These are phyloP conservation scores for Myoxocephalus aenaeus DNA, from an alignment of 2,797 vertebrate genomes.

Conservation along the genomic window DNA sequence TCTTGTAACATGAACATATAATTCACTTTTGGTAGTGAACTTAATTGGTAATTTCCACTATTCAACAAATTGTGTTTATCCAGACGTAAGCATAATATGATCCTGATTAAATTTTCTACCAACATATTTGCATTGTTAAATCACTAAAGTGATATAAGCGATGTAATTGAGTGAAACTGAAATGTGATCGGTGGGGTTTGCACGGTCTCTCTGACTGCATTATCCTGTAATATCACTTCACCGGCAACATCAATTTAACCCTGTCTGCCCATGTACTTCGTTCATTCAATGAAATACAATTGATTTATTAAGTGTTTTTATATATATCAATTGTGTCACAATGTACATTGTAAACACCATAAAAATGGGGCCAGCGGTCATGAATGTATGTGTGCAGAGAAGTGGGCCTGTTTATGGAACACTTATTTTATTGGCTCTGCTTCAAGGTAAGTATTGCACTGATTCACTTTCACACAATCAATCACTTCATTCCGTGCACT, in stretches of 20 bases:
- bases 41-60: not conserved
- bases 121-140: not conserved
- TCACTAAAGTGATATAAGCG: not conserved
- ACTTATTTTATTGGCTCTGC: slow-evolving; percentile 30
- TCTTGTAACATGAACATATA: not conserved
- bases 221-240: slow-evolving; percentile 3
- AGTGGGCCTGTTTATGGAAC: slow-evolving; percentile 16
- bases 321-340: slow-evolving; percentile 3
- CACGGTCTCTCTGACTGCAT: not conserved
- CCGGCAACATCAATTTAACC: not conserved
- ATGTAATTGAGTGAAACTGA: slow-evolving; percentile 6
- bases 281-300: slow-evolving; percentile 5
- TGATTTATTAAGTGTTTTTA: slow-evolving; percentile 11
- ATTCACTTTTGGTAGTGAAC: slow-evolving; percentile 1
- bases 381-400: not conserved
- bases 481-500: too few species aligned
- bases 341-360: not conserved
- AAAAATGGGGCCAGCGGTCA: slow-evolving; percentile 8
- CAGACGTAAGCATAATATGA: slow-evolving; percentile 1
- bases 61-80: slow-evolving; percentile 6
- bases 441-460: slow-evolving; percentile 26
- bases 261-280: not conserved
- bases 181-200: not conserved
- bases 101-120: not conserved
- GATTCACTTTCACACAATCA: not conserved